Base-by-base conservation (phyloP, 2,113 vertebrate species). In the Gnathonemus echidnorhynchus region DNA sequence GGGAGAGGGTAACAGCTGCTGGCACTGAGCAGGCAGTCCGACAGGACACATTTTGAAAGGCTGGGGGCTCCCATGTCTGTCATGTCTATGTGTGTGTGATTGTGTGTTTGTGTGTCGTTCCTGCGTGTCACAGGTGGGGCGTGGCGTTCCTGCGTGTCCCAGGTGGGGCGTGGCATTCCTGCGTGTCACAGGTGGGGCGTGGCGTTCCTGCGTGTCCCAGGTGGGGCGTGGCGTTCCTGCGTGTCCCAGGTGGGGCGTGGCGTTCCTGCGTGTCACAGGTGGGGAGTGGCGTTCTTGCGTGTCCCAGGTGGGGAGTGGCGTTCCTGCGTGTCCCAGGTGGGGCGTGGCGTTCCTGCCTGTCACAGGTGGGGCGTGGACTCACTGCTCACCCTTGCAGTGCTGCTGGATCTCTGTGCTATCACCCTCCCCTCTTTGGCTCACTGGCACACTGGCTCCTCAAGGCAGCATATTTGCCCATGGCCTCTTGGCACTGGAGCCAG, bases 1-100 rank as follows among this genome's bases (percentile, higher is more conserved):
- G 80, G 9, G 13, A 62, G 89, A n/a, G 27, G n/a, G 21, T 85
- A 89, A 89, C 77, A 89, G 89, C 89, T 89, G 89, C 15, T 86
- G 74, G 35, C 77, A 85, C 35, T 52, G 31, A 85, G 56, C 24
- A 62, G 56, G 77, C 9, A 52, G 3, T 53, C 74, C 5, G 39
- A 35, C 31, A 80, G 3, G 31, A 35, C 74, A 53, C 70, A 53
- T 49, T 50, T 10, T 45, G 24, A 62, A 24, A 62, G 53, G 19
- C 9, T n/a, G 19, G 27, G 86, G 31, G 53, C 35, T 11, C 3
- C 50, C 39, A 5, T 70, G 42, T 39, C 27, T 80, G 88, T 50
- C 74, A 62, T 17, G n/a, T 70, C 9, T 11, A 31, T 74, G 45
- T 74, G 62, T 88, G 88, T 88, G 58, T 74, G 39, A 66, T 56